Conservation (phyloP, 2,797 vertebrate genomes). For the Acipenser transmontanus region DNA sequence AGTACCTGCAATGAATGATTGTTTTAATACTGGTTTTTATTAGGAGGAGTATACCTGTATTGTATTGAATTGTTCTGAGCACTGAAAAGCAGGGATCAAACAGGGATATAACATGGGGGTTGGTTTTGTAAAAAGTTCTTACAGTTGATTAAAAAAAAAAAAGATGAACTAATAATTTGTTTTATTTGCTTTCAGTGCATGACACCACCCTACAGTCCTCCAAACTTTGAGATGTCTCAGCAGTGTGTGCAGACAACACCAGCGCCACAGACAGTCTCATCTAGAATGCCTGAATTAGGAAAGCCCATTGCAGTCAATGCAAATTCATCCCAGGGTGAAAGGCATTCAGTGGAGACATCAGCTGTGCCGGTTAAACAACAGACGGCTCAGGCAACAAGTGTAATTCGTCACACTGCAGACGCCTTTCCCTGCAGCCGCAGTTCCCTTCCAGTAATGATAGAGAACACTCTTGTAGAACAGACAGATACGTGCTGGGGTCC, state of each 20-base stretch:
- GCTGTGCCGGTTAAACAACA: conserved; percentile 19
- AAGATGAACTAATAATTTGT: not conserved
- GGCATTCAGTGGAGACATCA: conserved; percentile 22
- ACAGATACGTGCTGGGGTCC: not conserved
- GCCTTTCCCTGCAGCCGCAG: conserved; percentile 46
- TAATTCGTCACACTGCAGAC: conserved; percentile 85
- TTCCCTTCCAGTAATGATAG: conserved; percentile 39
- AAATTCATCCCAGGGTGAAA: conserved; percentile 7
- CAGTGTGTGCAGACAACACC: conserved; percentile 29
- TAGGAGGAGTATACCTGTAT: too few species aligned
- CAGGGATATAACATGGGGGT: too few species aligned
- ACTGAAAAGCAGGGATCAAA: too few species aligned
- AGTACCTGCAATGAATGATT: conserved; percentile 28
- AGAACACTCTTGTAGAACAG: conserved; percentile 9
- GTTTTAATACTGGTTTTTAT: too few species aligned
- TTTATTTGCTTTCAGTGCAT: conserved; percentile 58
- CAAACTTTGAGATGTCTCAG: conserved; percentile 55
- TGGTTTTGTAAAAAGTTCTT: too few species aligned
- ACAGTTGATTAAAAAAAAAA: too few species aligned
- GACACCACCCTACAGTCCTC: conserved; percentile 83
- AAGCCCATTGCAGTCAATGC: conserved; percentile 6
- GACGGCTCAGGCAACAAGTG: conserved; percentile 69
- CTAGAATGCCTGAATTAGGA: too few species aligned
- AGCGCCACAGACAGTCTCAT: conserved; percentile 15
- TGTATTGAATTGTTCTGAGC: too few species aligned